Conservation (phyloP, 2,888 invertebrate species). For the Margaritifera margaritifera region DNA sequence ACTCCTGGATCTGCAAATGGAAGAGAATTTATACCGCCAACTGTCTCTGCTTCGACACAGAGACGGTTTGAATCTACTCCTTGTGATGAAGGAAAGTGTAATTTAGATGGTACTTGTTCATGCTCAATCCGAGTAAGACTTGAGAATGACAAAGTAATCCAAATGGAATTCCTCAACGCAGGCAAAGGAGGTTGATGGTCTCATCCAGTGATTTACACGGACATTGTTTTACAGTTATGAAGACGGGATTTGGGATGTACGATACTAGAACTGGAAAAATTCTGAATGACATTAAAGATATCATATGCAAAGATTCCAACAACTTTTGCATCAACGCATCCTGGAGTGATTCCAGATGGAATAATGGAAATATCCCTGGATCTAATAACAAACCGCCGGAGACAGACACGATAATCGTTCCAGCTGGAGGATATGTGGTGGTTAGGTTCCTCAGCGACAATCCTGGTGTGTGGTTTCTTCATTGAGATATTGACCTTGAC, state of each 20-base stretch:
- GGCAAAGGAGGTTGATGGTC: constrained; percentile 46
- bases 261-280: constrained; percentile 1
- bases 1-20: constrained; percentile 49
- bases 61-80: constrained; percentile 9
- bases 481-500: constrained; percentile 58
- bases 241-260: constrained; percentile 20
- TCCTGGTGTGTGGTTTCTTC: constrained; percentile 58
- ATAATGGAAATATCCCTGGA: constrained; percentile 15
- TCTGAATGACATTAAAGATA: constrained; percentile 6
- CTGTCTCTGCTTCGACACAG: constrained; percentile 27
- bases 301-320: constrained; percentile 13
- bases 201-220: constrained; percentile 59
- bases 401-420: constrained; percentile 34
- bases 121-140: constrained; percentile 53
- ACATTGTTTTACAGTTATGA: constrained; percentile 52
- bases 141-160: too few relatives aligned
- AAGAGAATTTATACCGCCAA: constrained; percentile 24
- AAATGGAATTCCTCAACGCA: constrained; percentile 44
- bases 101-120: constrained; percentile 25
- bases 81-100: constrained; percentile 15
- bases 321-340: constrained; percentile 18
- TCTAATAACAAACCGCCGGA: constrained; percentile 15
- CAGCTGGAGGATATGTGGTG: constrained; percentile 55
- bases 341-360: constrained; percentile 21
- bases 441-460: constrained; percentile 55